A percentile compares a stretch with the other conserved stretches of the same genome.
Evolutionary conservation across 2,113 vertebrate species (phyloP).

Genomic region (Lynx canadensis): DNA sequence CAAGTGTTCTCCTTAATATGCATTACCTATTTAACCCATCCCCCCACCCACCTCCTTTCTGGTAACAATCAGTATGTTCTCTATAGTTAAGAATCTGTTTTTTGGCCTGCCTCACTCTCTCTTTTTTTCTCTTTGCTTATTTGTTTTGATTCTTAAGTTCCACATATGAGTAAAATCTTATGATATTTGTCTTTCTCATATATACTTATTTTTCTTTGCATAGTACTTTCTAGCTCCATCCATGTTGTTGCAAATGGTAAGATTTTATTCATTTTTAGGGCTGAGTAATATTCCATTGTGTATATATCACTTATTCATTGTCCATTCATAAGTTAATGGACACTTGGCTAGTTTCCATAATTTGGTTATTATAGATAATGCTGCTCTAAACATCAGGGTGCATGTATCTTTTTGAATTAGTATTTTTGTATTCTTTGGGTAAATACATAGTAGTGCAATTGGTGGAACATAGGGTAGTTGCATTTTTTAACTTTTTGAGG

Average conservation of each 20-base stretch:
- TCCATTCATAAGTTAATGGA: background rate
- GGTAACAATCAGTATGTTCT: background rate
- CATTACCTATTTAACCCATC: background rate
- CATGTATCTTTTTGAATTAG: background rate
- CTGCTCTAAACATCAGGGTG: background rate
- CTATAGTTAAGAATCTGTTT: background rate
- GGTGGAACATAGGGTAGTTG: background rate
- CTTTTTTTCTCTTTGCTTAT: background rate
- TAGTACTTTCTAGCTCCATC: background rate
- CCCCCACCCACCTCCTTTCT: background rate
- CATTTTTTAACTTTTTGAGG: background rate
- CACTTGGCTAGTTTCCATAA: background rate
- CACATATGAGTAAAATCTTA: background rate
- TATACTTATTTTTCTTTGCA: background rate
- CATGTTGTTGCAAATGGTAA: background rate
- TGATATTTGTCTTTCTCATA: background rate
- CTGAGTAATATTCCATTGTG: background rate
- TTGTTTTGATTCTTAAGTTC: background rate
- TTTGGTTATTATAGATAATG: background rate
- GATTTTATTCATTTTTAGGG: background rate
- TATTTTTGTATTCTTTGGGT: background rate
- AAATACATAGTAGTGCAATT: background rate
- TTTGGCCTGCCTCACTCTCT: background rate
- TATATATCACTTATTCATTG: background rate
- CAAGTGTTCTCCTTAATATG: background rate